Evolutionary conservation across 92 coral and sea anemone species (phyloP).

Genomic region (Epizoanthus rinbou): DNA sequence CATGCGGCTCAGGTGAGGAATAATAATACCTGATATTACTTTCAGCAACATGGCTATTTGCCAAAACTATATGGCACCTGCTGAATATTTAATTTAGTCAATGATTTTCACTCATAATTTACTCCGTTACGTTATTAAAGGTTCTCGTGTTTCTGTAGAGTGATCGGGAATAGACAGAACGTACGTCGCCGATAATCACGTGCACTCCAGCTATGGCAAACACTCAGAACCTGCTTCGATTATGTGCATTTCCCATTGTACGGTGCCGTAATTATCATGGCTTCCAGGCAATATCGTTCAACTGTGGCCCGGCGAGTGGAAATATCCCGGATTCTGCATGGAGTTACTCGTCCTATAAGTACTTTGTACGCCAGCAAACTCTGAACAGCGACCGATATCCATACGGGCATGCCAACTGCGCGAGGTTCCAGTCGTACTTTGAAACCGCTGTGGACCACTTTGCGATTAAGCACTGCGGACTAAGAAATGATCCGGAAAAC

Average conservation of each 20-base stretch:
- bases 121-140: neutral
- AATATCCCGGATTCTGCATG: neutral
- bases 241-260: neutral
- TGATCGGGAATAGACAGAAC: neutral
- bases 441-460: constrained; percentile 17
- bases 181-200: too few relatives aligned
- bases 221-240: neutral
- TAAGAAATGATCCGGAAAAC: neutral
- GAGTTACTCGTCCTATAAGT: constrained; percentile 2
- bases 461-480: constrained; percentile 10
- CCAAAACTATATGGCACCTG: constrained; percentile 3
- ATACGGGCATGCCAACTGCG: neutral
- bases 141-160: neutral
- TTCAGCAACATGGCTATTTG: neutral
- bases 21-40: too few relatives aligned
- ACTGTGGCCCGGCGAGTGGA: constrained; percentile 3
- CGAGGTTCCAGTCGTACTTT: neutral
- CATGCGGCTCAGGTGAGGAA: too few relatives aligned
- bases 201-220: neutral
- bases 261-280: neutral
- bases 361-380: constrained; percentile 1
- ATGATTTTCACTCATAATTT: too few relatives aligned
- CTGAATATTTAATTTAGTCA: neutral
- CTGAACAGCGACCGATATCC: neutral
- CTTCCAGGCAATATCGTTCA: neutral